Evolutionary conservation across 2,113 vertebrate genomes (phyloP).

Genomic region (Dendropsophus ebraccatus): DNA sequence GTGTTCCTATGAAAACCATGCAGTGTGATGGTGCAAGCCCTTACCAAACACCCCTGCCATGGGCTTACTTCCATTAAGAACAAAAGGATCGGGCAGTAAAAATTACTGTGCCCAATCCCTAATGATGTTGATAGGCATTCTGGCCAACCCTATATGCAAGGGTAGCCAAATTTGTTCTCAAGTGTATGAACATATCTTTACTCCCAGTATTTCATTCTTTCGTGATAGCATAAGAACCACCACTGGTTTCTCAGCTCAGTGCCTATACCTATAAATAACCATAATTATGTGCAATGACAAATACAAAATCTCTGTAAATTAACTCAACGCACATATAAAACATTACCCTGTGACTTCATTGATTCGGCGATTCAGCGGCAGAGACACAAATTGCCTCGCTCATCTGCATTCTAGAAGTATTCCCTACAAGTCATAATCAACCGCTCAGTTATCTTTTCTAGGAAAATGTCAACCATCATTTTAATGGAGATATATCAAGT

Average conservation of each 20-base stretch:
- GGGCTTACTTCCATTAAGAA: too few species aligned
- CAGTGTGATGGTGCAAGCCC: too few species aligned
- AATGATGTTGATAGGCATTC: too few species aligned
- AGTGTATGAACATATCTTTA: too few species aligned
- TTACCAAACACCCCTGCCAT: too few species aligned
- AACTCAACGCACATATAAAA: background rate
- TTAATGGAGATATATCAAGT: constrained; percentile 1
- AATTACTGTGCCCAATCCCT: too few species aligned
- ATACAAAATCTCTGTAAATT: background rate
- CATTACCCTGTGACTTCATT: background rate
- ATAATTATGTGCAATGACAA: background rate
- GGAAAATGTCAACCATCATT: constrained; percentile 30
- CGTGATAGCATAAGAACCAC: background rate
- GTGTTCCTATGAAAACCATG: too few species aligned
- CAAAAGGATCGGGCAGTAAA: too few species aligned
- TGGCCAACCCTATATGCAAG: too few species aligned
- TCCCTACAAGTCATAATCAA: constrained; percentile 3
- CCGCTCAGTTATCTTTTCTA: background rate
- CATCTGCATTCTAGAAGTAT: constrained; percentile 2
- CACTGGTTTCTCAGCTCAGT: background rate
- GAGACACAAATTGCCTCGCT: background rate
- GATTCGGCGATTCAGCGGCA: background rate
- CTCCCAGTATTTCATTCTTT: background rate
- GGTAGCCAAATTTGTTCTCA: too few species aligned
- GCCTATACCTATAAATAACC: background rate